phyloP scores from a whole-genome alignment of 2,797 vertebrate species.

The Eleutherodactylus coqui region DNA sequence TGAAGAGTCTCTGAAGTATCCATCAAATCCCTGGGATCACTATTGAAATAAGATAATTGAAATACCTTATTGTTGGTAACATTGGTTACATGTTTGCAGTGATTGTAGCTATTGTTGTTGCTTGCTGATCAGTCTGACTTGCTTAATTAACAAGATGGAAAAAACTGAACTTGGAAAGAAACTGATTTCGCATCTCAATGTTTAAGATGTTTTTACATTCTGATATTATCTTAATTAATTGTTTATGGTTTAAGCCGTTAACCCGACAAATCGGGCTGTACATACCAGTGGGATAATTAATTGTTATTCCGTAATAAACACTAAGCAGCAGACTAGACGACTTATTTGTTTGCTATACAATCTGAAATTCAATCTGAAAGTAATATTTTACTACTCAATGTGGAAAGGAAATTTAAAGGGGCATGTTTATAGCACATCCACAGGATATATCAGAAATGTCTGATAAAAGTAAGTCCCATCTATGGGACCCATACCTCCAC shows the following conservation, averaged over 20 bases:
- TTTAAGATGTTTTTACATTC: constrained; percentile 51
- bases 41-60: neutral
- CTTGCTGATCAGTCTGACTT: constrained; percentile 22
- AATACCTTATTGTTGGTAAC: neutral
- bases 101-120: constrained; percentile 75
- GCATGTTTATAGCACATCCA: neutral
- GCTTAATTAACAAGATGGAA: constrained; percentile 52
- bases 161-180: constrained; percentile 25
- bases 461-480: too few relatives aligned
- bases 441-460: too few relatives aligned
- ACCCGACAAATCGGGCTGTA: constrained; percentile 33
- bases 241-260: constrained; percentile 56
- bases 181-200: constrained; percentile 22
- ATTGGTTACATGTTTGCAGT: constrained; percentile 67
- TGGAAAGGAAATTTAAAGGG: neutral
- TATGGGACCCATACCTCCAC: too few relatives aligned
- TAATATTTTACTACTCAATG: neutral
- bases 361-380: neutral
- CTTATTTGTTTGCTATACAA: constrained; percentile 23
- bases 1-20: neutral
- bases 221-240: constrained; percentile 56
- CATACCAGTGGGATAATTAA: constrained; percentile 16
- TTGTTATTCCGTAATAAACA: constrained; percentile 26
- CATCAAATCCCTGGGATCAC: neutral
- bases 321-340: neutral